Evolutionary conservation across 2,888 invertebrate species (phyloP).

Genomic region (Gortyna flavago): DNA sequence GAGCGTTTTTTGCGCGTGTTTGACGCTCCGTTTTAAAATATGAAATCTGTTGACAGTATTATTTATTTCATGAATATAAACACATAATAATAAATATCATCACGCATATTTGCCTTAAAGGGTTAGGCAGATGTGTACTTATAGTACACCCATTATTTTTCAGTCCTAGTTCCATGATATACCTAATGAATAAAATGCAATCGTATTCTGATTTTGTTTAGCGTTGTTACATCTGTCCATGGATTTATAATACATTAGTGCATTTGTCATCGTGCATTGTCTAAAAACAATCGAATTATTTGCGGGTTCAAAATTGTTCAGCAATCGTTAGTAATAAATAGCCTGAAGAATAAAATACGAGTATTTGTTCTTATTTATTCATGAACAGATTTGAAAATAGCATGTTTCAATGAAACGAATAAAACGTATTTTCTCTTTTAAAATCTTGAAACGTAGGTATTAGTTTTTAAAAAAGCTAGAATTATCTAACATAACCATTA

Average conservation of each 20-base stretch:
- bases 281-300: neutral
- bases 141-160: neutral
- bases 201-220: neutral
- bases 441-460: neutral
- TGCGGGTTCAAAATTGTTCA: neutral
- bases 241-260: too few species aligned
- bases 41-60: neutral
- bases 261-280: neutral
- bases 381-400: neutral
- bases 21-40: conserved; percentile 13
- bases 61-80: neutral
- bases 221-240: neutral
- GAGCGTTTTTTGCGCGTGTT: conserved; percentile 68
- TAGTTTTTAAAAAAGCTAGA: neutral
- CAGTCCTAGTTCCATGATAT: neutral
- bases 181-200: neutral
- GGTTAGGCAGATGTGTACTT: neutral
- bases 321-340: neutral
- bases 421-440: neutral
- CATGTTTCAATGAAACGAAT: neutral
- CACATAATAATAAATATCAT: neutral
- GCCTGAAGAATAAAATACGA: neutral
- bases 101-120: neutral
- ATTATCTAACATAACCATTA: neutral
- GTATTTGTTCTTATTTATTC: too few species aligned